phyloP scores from a whole-genome alignment of 2,888 invertebrate genomes.

The Clivina fossor region DNA sequence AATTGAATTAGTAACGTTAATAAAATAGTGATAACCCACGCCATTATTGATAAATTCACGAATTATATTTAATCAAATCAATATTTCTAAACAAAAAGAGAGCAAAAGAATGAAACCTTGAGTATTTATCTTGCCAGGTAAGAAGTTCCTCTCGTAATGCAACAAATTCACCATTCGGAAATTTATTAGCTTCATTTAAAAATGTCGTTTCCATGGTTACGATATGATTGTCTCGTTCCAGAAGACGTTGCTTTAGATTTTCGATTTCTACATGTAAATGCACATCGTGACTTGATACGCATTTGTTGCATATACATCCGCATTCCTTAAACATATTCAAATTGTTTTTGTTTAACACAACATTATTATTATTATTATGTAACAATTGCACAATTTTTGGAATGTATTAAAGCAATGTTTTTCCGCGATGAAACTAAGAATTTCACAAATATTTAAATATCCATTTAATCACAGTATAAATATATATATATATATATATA shows the following conservation, averaged over 20 bases:
- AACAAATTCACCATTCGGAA: constrained; percentile 68
- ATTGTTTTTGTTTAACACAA: constrained; percentile 53
- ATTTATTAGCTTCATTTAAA: constrained; percentile 64
- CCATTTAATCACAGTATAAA: no score
- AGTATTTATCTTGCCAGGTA: constrained; percentile 92
- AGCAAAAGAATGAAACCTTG: constrained; percentile 70
- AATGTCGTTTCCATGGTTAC: constrained; percentile 85
- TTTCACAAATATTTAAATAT: no score
- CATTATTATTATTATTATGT: no score
- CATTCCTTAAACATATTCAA: constrained; percentile 67
- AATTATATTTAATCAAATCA: no score
- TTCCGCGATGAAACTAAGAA: no score
- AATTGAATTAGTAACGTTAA: no score
- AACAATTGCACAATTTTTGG: background rate
- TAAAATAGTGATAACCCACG: no score
- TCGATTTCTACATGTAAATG: constrained; percentile 87
- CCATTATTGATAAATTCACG: no score
- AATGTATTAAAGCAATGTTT: no score
- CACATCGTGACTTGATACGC: constrained; percentile 57
- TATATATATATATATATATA: no score
- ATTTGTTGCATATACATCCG: constrained; percentile 62
- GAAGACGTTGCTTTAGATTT: constrained; percentile 76
- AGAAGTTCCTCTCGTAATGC: constrained; percentile 80
- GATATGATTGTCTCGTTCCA: constrained; percentile 81
- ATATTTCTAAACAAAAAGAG: no score